Percentiles rank a stretch among this genome's conserved stretches.
Evolutionary conservation across 2,888 invertebrate species (phyloP).

Genomic region (Drosophila vallismaia): DNA sequence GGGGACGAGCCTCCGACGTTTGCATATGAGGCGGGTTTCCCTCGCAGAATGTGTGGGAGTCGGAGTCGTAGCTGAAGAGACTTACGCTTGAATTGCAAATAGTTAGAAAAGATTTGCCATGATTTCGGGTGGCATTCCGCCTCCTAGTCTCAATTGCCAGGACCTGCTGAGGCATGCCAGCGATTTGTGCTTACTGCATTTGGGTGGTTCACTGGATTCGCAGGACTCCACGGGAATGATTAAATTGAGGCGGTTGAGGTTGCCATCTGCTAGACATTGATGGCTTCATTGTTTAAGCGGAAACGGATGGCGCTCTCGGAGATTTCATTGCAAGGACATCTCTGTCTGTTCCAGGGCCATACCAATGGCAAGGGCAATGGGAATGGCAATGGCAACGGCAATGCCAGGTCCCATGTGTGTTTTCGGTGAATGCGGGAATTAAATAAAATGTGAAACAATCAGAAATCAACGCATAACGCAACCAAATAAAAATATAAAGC

Average conservation of each 20-base stretch:
- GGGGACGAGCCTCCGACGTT: conserved; percentile 50
- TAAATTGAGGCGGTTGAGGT: conserved; percentile 60
- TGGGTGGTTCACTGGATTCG: conserved; percentile 55
- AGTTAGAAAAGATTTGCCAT: conserved; percentile 82
- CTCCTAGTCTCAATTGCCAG: conserved; percentile 28
- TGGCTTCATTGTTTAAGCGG: conserved; percentile 46
- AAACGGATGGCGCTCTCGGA: conserved; percentile 22
- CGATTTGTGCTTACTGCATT: conserved; percentile 77
- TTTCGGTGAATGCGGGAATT: conserved; percentile 47
- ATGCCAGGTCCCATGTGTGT: neutral
- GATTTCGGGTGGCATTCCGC: conserved; percentile 61
- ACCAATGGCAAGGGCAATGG: no score
- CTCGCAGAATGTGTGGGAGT: conserved; percentile 26
- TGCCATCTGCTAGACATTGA: conserved; percentile 45
- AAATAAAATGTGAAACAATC: conserved; percentile 78
- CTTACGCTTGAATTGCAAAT: conserved; percentile 82
- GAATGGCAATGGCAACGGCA: no score
- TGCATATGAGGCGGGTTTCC: conserved; percentile 57
- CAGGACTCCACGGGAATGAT: conserved; percentile 57
- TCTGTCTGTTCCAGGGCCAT: conserved; percentile 5
- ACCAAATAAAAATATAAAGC: conserved; percentile 70
- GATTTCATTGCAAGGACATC: conserved; percentile 19
- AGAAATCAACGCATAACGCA: conserved; percentile 72
- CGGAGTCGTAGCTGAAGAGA: conserved; percentile 50
- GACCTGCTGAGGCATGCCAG: conserved; percentile 56